Evolutionary conservation across 2,113 vertebrate species (phyloP), one percentile per base, ranked within the genome.

Genomic region (Nothobranchius kuhntae): DNA sequence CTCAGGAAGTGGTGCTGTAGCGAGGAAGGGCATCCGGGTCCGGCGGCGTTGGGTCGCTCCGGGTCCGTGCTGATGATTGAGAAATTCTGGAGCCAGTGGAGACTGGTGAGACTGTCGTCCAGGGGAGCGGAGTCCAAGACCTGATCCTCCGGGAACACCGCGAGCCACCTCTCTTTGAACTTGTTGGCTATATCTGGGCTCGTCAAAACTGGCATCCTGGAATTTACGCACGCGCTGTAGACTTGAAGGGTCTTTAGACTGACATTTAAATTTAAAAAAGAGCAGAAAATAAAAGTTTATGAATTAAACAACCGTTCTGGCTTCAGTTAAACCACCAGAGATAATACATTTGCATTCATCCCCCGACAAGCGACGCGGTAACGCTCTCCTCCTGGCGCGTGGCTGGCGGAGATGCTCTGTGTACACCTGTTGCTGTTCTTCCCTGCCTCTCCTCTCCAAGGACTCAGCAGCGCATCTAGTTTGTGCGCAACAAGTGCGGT

Each of bases 81-180:
- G 89, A 95, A 95, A 82, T 94, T 94, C 87, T 95, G 94, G 0
- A 95, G 93, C 94, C 94, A 95, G 78, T 95, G 94, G 17, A 95
- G 93, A 78, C 91, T 95, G 75, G 94, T 95, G 30, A 95, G 92
- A 74, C 94, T 95, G 87, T 95, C 94, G 56, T 95, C 94, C 52
- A 92, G 78, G 4, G 85, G 84, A 44, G 72, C 73, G 0, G 89
- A 84, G 56, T 91, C 93, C 40, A 70, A 73, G 58, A 78, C 82
- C 65, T 73, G 81, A 17, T 93, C 90, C 40, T 92, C 91, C 35
- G 86, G 91, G 55, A 89, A 86, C 13, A 86, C 83, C 67, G 77
- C 63, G 84, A 91, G 70, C 91, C 92, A 94, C 74, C 83, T 93
- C 83, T 91, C 89, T 64, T 92, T 86, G 57, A 91, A 93, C 86